phyloP scores from a whole-genome alignment of 2,797 vertebrate genomes.

The Stomatorhinus walkeri region DNA sequence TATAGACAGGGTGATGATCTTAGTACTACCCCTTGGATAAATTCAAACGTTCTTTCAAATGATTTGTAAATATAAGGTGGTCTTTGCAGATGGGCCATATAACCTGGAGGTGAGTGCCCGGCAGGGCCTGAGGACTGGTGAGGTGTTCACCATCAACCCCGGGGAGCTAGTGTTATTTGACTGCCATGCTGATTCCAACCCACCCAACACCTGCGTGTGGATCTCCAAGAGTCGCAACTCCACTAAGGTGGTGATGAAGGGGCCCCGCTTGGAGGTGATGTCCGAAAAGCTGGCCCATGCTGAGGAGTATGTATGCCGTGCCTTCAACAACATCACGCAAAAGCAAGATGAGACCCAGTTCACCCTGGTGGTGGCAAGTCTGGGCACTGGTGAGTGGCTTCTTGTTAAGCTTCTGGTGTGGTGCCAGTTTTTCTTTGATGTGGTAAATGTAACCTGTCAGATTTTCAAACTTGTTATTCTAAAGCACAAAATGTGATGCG shows the following conservation, averaged over 20 bases:
- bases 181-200: conserved; percentile 90
- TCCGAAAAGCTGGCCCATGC: conserved; percentile 69
- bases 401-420: background rate
- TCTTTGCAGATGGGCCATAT: conserved; percentile 81
- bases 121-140: conserved; percentile 73
- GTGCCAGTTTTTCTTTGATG: background rate
- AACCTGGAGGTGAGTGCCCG: conserved; percentile 82
- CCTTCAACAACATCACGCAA: conserved; percentile 85
- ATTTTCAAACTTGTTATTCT: background rate
- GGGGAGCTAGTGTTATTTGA: conserved; percentile 80
- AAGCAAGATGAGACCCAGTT: conserved; percentile 79
- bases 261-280: conserved; percentile 72
- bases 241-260: conserved; percentile 71
- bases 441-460: background rate
- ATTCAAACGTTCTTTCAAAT: background rate
- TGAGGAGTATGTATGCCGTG: conserved; percentile 76
- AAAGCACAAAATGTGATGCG: background rate
- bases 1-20: background rate
- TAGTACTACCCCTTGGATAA: background rate
- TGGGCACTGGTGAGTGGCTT: conserved; percentile 64
- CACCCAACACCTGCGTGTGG: conserved; percentile 87
- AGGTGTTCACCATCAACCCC: conserved; percentile 81
- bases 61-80: background rate
- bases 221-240: conserved; percentile 70
- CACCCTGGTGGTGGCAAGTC: conserved; percentile 76